Evolutionary conservation across 2,888 invertebrate species (phyloP).

Genomic region (Girardia tigrina): DNA sequence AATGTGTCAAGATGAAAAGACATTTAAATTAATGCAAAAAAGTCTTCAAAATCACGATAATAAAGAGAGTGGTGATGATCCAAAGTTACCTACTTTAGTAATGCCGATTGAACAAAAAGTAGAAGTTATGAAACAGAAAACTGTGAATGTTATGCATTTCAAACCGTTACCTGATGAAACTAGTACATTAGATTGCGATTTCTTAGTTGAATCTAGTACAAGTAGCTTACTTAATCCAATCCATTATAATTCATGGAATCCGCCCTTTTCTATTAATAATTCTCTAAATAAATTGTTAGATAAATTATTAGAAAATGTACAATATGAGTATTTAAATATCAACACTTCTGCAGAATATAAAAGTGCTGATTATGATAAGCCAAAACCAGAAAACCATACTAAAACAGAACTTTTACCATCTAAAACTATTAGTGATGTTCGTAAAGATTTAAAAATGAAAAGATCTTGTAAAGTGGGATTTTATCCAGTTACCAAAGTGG

Average conservation of each 20-base stretch:
- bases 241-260: not conserved
- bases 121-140: constrained; percentile 6
- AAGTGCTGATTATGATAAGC: not conserved
- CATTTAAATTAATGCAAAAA: constrained; percentile 18
- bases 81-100: not conserved
- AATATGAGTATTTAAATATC: not conserved
- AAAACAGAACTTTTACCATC: not conserved
- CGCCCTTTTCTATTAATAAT: not conserved
- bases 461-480: not conserved
- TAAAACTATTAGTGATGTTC: not conserved
- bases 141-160: not conserved
- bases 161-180: not conserved
- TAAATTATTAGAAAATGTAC: constrained; percentile 18
- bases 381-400: too few relatives aligned
- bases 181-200: not conserved
- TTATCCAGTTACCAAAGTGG: constrained; percentile 3
- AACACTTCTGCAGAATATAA: not conserved
- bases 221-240: not conserved
- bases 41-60: not conserved
- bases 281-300: not conserved
- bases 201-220: not conserved
- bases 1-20: constrained; percentile 8
- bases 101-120: constrained; percentile 11
- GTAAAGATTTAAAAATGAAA: not conserved
- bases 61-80: not conserved